phyloP scores from a whole-genome alignment of 2,113 vertebrate species.

The Scalopus aquaticus region DNA sequence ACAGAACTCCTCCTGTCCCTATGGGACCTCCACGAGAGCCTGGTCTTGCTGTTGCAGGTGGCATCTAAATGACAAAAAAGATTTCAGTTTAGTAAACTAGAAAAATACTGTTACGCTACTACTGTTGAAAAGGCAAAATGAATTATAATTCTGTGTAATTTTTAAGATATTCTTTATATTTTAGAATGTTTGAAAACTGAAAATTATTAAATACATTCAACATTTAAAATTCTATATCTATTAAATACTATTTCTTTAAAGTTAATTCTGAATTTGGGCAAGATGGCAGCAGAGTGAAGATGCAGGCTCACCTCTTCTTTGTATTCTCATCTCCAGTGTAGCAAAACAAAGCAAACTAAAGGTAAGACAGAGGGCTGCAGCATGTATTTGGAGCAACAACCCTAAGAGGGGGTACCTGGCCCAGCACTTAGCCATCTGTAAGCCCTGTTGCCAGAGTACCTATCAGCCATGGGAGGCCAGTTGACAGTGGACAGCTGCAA shows the following conservation, averaged over 20 bases:
- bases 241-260: not conserved
- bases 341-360: too few relatives aligned
- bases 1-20: constrained; percentile 87
- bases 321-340: too few relatives aligned
- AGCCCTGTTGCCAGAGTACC: too few relatives aligned
- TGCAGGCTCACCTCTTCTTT: too few relatives aligned
- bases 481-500: too few relatives aligned
- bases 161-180: not conserved
- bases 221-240: not conserved
- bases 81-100: constrained; percentile 31
- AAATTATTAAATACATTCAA: not conserved
- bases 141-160: constrained; percentile 9
- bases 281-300: too few relatives aligned
- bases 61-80: constrained; percentile 85
- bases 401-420: too few relatives aligned
- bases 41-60: constrained; percentile 90
- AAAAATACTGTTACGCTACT: not conserved
- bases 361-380: too few relatives aligned
- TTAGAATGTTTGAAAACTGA: not conserved
- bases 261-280: not conserved
- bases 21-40: constrained; percentile 85
- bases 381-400: too few relatives aligned
- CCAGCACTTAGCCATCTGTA: too few relatives aligned
- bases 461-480: too few relatives aligned
- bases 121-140: not conserved